These are phyloP conservation scores for Drosophila atripex DNA, from an alignment of 2,888 invertebrate genomes.

Conservation along the genomic window DNA sequence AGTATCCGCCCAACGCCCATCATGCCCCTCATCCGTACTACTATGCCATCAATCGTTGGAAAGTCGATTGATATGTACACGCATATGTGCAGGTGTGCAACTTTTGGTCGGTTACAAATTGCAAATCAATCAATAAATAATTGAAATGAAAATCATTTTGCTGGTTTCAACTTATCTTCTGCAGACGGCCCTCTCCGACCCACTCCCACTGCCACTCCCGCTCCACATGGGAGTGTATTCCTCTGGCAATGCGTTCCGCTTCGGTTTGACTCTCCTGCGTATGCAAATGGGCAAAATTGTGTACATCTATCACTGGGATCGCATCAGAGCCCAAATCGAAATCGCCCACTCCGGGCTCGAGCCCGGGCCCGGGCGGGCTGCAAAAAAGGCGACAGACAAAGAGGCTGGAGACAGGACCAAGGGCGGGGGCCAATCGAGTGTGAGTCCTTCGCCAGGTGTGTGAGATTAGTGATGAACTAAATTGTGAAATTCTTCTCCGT, in stretches of 20 bases:
- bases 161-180: constrained; percentile 79
- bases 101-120: constrained; percentile 81
- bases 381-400: constrained; percentile 10
- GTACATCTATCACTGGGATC: constrained; percentile 78
- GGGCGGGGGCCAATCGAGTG: constrained; percentile 10
- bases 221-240: background rate
- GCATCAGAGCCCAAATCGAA: constrained; percentile 56
- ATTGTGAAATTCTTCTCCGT: constrained; percentile 24
- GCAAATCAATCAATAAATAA: constrained; percentile 81
- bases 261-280: constrained; percentile 61
- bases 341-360: constrained; percentile 36
- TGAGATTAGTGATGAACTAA: constrained; percentile 64
- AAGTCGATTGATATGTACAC: constrained; percentile 72
- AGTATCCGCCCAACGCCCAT: background rate
- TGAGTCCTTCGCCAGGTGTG: constrained; percentile 67
- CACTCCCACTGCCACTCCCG: background rate
- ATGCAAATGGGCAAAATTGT: constrained; percentile 77
- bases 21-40: constrained; percentile 6
- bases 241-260: constrained; percentile 46
- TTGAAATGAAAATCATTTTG: constrained; percentile 81
- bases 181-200: constrained; percentile 12
- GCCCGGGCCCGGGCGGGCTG: constrained; percentile 22
- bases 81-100: constrained; percentile 74
- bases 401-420: background rate
- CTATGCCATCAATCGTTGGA: constrained; percentile 62